Base-by-base conservation (phyloP, 2,888 invertebrate genomes). In the Andrena camellia region DNA sequence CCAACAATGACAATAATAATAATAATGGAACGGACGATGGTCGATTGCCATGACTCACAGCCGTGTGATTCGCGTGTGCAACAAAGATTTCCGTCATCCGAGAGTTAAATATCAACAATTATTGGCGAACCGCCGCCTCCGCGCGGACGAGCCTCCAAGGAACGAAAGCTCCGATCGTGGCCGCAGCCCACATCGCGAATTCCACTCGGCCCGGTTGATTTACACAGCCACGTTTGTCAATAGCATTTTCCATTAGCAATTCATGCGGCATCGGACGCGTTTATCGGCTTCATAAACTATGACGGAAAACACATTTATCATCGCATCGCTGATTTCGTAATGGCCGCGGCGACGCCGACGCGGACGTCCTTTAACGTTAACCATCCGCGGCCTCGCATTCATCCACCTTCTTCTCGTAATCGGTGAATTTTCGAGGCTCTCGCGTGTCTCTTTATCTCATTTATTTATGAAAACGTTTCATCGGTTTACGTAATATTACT, bases 241-340 rank as follows among this genome's bases (percentile, higher is more conserved):
- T 82, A 86, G 83, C 83, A 79, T 86, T 89, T 86, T 89, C 87
- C 86, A 91, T 91, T 89, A 85, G 88, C 90, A 88, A 91, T 91
- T 91, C 91, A 90, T 89, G 88, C 83, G 83, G 85, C 90, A 85
- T 85, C 84, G 84, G 85, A 74, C 85, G 89, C 87, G 89, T 91
- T 91, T 91, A 91, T 91, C 88, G 85, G 88, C 81, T 88, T 91
- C 90, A 90, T 91, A 91, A 91, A 90, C 85, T 85, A 83, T 60
- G 69, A 81, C 80, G 82, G 84, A 84, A 88, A 88, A 87, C 87
- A 86, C 84, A 86, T 91, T 86, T 85, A 90, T 89, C 90, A 90
- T 90, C 84, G 83, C 78, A 89, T 84, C 88, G 80, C 84, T 88
- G 87, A 84, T 91, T 91, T 90, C 90, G 87, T 86, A 90, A 90